Evolutionary conservation across 2,888 invertebrate species (phyloP).

Genomic region (Tribolium freemani): DNA sequence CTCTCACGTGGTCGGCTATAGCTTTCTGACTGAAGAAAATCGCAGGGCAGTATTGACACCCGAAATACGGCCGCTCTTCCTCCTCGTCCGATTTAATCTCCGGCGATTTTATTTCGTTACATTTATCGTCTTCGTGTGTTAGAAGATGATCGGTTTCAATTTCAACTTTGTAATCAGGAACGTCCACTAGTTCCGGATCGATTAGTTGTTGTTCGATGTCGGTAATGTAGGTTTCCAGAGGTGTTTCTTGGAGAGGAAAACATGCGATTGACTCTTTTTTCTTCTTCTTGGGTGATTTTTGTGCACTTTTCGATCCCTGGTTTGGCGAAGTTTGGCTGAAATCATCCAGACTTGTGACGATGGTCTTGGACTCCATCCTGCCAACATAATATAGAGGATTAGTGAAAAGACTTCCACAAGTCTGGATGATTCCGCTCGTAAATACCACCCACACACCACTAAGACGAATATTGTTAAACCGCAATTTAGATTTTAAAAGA

Average conservation of each 20-base stretch:
- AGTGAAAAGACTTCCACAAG: slow-evolving; percentile 42
- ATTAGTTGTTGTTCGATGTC: slow-evolving; percentile 42
- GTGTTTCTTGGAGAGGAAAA: slow-evolving; percentile 5
- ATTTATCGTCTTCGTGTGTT: slow-evolving; percentile 14
- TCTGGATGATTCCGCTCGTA: slow-evolving; percentile 52
- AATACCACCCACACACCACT: slow-evolving; percentile 18
- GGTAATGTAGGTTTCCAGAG: slow-evolving; percentile 30
- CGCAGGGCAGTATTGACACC: slow-evolving; percentile 59
- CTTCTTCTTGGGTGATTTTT: slow-evolving; percentile 31
- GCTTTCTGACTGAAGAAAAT: slow-evolving; percentile 57
- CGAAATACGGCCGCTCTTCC: slow-evolving; percentile 41
- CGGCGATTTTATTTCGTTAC: background rate
- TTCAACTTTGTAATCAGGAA: slow-evolving; percentile 38
- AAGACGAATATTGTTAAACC: too few relatives aligned
- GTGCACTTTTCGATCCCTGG: slow-evolving; percentile 31
- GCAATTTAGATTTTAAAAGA: too few relatives aligned
- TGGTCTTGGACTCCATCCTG: slow-evolving; percentile 47
- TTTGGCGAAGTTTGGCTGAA: slow-evolving; percentile 52
- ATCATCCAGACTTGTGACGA: slow-evolving; percentile 58
- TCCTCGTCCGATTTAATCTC: slow-evolving; percentile 18
- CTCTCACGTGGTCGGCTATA: slow-evolving; percentile 56
- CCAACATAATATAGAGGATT: slow-evolving; percentile 19
- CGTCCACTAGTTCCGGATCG: slow-evolving; percentile 19
- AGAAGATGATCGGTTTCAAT: slow-evolving; percentile 27
- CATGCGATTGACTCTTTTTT: slow-evolving; percentile 30